These are phyloP conservation scores for Argynnis bischoffii DNA, from an alignment of 2,888 invertebrate genomes.

Conservation along the genomic window DNA sequence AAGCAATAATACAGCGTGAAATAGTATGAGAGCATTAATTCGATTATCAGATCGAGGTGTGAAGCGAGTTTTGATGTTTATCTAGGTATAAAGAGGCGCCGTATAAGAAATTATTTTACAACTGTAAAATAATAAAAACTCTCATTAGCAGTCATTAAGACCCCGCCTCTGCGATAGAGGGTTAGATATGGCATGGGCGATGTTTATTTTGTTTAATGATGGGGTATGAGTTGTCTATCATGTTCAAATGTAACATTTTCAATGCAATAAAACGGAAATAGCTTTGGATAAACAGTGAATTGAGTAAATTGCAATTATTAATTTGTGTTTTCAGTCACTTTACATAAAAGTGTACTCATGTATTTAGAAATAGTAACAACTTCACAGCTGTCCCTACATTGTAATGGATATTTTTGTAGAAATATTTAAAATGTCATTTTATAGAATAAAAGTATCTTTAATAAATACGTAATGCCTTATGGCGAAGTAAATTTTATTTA, in stretches of 20 bases:
- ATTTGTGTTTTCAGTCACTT: not conserved
- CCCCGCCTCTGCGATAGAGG: conserved; percentile 74
- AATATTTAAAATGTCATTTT: too few relatives aligned
- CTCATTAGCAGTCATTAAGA: conserved; percentile 81
- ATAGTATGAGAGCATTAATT: conserved; percentile 80
- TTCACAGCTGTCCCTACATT: too few relatives aligned
- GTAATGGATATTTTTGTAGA: too few relatives aligned
- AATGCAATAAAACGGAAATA: conserved; percentile 32
- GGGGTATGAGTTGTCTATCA: conserved; percentile 57
- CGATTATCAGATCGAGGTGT: conserved; percentile 82
- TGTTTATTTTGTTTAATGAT: conserved; percentile 71
- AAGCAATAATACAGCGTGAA: conserved; percentile 80
- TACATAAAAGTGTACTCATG: too few relatives aligned
- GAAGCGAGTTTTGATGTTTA: conserved; percentile 82
- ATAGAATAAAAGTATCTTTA: too few relatives aligned
- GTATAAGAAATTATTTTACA: conserved; percentile 80
- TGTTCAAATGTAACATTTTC: conserved; percentile 36
- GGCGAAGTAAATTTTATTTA: too few relatives aligned
- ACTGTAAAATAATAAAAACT: conserved; percentile 80
- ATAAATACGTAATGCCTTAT: too few relatives aligned
- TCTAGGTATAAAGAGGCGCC: conserved; percentile 80
- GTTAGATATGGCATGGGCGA: conserved; percentile 67
- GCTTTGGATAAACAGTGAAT: not conserved
- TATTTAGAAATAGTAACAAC: too few relatives aligned
- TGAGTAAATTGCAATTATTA: not conserved